A percentile compares a stretch with the other conserved stretches of the same genome.
Conservation (phyloP, 2,113 vertebrate species). For the Protobothrops flavoviridis region DNA sequence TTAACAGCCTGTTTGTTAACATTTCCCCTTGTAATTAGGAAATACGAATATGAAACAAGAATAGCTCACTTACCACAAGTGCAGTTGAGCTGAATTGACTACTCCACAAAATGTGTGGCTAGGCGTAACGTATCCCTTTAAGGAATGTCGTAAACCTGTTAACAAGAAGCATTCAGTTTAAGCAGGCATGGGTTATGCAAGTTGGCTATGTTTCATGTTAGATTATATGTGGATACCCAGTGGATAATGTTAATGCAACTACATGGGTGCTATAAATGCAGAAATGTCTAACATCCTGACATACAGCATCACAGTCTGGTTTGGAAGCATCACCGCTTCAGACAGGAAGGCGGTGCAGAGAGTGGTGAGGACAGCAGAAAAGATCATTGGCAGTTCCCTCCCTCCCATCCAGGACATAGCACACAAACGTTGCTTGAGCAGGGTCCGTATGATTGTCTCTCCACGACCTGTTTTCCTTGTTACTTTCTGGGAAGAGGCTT, state of each 20-base stretch:
- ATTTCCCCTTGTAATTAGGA: background rate
- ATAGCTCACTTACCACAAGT: background rate
- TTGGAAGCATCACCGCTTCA: too few species aligned
- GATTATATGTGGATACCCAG: conserved; percentile 49
- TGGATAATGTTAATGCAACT: conserved; percentile 38
- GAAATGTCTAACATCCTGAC: too few species aligned
- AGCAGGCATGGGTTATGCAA: conserved; percentile 35
- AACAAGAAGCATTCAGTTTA: conserved; percentile 39
- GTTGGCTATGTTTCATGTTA: conserved; percentile 48
- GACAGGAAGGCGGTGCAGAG: too few species aligned
- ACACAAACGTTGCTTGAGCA: too few species aligned
- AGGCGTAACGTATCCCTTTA: conserved; percentile 60
- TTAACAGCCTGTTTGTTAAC: background rate
- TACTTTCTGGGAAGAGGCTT: too few species aligned
- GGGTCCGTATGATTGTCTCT: too few species aligned
- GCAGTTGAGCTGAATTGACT: conserved; percentile 29
- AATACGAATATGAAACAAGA: background rate
- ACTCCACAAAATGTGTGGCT: conserved; percentile 49
- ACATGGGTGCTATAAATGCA: conserved; percentile 31
- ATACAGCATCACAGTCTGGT: too few species aligned
- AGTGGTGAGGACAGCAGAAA: too few species aligned
- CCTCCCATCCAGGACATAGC: too few species aligned
- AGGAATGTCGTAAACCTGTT: conserved; percentile 61
- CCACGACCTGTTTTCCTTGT: too few species aligned
- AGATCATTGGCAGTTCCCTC: too few species aligned